Percentiles rank a stretch among this genome's conserved stretches.
phyloP scores from a whole-genome alignment of 1,140 invertebrate species.

The Pogonomyrmex californicus region DNA sequence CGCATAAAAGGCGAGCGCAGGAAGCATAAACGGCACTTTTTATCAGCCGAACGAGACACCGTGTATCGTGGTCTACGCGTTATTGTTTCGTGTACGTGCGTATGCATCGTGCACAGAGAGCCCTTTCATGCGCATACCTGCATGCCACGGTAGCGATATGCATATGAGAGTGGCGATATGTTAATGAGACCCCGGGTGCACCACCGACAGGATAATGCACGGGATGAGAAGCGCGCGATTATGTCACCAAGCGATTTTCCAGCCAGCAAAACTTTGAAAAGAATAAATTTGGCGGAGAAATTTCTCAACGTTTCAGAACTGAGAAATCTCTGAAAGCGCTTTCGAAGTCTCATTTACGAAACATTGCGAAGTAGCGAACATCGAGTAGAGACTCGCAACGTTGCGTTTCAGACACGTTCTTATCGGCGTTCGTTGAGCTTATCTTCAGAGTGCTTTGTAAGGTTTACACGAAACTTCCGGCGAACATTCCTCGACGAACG shows the following conservation, averaged over 20 bases:
- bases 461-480: conserved; percentile 59
- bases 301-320: background rate
- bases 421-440: conserved; percentile 52
- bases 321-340: background rate
- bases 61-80: conserved; percentile 71
- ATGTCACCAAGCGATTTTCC: background rate
- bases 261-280: background rate
- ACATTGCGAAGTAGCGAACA: conserved; percentile 14
- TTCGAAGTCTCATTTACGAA: background rate
- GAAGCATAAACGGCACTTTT: conserved; percentile 79
- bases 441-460: conserved; percentile 55
- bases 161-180: conserved; percentile 22
- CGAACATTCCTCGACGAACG: background rate
- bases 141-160: conserved; percentile 7
- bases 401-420: conserved; percentile 40
- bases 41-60: conserved; percentile 67
- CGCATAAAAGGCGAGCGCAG: conserved; percentile 71
- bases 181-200: conserved; percentile 4
- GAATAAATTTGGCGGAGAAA: background rate
- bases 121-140: conserved; percentile 31
- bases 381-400: background rate
- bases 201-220: background rate
- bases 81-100: conserved; percentile 79
- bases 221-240: background rate
- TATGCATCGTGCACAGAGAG: conserved; percentile 62